Base-by-base conservation (phyloP, 2,888 invertebrate genomes). In the Agriopis aurantiaria region DNA sequence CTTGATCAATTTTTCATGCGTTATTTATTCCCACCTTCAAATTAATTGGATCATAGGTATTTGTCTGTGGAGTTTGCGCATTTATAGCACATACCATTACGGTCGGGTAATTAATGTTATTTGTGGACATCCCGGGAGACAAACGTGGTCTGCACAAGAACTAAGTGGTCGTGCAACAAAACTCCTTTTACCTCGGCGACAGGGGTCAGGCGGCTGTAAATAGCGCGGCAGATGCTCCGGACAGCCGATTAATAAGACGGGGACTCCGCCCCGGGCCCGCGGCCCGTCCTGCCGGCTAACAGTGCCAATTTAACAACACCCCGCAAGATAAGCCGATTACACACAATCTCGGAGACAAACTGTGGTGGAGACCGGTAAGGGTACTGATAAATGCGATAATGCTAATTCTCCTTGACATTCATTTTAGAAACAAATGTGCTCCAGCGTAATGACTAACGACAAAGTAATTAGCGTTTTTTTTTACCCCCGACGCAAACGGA, bases 201-300 rank as follows among this genome's bases (percentile, higher is more conserved):
- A 88, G 86, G 92, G 92, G 92, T 92, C 91, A 91, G 88, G 76
- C 65, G 88, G 82, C 87, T 85, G 87, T 87, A 88, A 87, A 88
- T 87, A 88, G 86, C 85, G 80, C 80, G 88, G 87, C 93, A 94
- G 93, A 93, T 94, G 93, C 85, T 87, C 86, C 88, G 86, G 93
- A 94, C 93, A 93, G 93, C 89, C 91, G 92, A 94, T 93, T 94
- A 93, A 94, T 94, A 92, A 91, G 91, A 86, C 86, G 81, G 83
- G 83, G 81, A 80, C 88, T 87, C 88, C 89, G 86, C 90, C 92
- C 91, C 82, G 81, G 81, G 84, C 76, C 80, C 56, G 10, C 41
- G 43, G 12, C 45, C 58, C 62, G 55, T 23, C 57, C 45, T 49
- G 52, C 56, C 46, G 56, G 49, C 70, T 66, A 71, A 67, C 76